Percentiles rank a stretch among this genome's conserved stretches.
These are phyloP conservation scores for Myotis daubentonii DNA, from an alignment of 2,797 vertebrate species.

Conservation along the genomic window DNA sequence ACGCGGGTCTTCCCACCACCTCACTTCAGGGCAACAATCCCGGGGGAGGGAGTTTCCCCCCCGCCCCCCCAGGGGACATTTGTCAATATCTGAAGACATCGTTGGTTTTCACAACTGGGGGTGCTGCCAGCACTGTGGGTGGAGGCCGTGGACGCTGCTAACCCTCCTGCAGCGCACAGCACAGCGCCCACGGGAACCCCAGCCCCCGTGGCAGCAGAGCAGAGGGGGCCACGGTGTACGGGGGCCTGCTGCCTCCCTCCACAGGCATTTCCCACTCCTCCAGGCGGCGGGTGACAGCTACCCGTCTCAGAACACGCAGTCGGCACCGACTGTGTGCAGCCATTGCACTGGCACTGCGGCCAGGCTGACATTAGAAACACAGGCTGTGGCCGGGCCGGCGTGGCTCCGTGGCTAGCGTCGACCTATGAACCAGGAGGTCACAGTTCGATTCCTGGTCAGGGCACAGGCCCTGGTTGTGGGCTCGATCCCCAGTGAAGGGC, in stretches of 20 bases:
- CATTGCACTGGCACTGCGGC: neutral
- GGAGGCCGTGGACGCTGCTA: neutral
- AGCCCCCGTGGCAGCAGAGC: neutral
- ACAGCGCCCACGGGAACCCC: neutral
- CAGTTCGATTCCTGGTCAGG: too few relatives aligned
- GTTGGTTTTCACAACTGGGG: neutral
- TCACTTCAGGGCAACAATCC: neutral
- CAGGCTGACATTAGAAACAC: neutral
- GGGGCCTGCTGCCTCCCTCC: neutral
- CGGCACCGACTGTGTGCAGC: neutral
- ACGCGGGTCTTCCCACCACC: neutral
- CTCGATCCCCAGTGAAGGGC: too few relatives aligned
- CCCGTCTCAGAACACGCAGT: neutral
- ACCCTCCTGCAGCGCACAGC: neutral
- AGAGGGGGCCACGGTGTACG: neutral
- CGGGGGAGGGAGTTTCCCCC: neutral
- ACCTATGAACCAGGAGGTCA: too few relatives aligned
- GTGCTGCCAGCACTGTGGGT: neutral
- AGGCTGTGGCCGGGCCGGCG: neutral
- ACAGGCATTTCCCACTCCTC: neutral
- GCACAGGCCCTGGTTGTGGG: too few relatives aligned
- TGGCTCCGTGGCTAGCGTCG: too few relatives aligned
- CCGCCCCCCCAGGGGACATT: neutral
- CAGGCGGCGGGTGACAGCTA: neutral
- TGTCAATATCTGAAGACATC: conserved; percentile 1